Conservation (phyloP, 2,888 invertebrate species). For the Diaperis boleti region DNA sequence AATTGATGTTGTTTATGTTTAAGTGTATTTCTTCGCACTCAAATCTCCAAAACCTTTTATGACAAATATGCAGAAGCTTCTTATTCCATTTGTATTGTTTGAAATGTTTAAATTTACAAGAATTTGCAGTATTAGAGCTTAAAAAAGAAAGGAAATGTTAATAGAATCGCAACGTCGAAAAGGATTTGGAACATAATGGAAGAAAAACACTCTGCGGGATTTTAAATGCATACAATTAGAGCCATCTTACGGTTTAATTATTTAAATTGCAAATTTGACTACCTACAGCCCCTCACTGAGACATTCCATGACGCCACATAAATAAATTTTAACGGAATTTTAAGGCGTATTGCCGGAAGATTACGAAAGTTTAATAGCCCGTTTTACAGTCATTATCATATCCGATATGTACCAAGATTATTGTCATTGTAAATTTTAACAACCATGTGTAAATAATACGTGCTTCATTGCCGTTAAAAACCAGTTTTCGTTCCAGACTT, state of each 20-base stretch:
- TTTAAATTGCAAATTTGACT: slow-evolving; percentile 52
- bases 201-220: slow-evolving; percentile 50
- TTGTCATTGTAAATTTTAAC: slow-evolving; percentile 17
- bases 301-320: slow-evolving; percentile 41
- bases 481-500: background rate
- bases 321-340: slow-evolving; percentile 40
- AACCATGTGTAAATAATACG: slow-evolving; percentile 16
- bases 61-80: slow-evolving; percentile 26
- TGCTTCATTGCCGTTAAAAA: background rate
- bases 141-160: slow-evolving; percentile 44
- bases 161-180: slow-evolving; percentile 43
- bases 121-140: slow-evolving; percentile 39
- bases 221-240: slow-evolving; percentile 52
- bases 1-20: too few relatives aligned
- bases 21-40: background rate
- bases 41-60: slow-evolving; percentile 11
- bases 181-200: slow-evolving; percentile 48
- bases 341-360: slow-evolving; percentile 34
- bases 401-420: slow-evolving; percentile 18
- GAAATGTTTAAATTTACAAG: slow-evolving; percentile 46
- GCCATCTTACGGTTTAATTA: slow-evolving; percentile 50
- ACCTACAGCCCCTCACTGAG: slow-evolving; percentile 41
- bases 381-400: slow-evolving; percentile 23
- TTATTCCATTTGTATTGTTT: slow-evolving; percentile 38
- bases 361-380: slow-evolving; percentile 42